phyloP scores from a whole-genome alignment of 2,888 invertebrate genomes.

The Mythimna ferrago region DNA sequence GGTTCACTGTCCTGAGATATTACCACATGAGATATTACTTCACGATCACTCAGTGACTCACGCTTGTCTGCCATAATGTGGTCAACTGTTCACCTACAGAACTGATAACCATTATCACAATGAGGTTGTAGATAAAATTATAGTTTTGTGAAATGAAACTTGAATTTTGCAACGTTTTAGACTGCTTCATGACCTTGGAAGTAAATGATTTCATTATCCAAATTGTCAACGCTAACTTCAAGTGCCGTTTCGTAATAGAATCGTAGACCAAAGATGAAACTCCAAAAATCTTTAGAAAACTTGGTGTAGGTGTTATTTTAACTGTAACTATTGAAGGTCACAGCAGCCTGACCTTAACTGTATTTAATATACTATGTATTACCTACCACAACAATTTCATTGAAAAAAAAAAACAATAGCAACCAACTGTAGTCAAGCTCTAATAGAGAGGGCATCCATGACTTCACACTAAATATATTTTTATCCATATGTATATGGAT shows the following conservation, averaged over 20 bases:
- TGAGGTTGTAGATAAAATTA: constrained; percentile 17
- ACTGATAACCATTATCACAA: constrained; percentile 38
- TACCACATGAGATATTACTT: constrained; percentile 31
- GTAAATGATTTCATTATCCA: not conserved
- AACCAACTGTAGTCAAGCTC: not conserved
- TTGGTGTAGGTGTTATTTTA: not conserved
- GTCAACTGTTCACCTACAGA: constrained; percentile 28
- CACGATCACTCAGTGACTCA: constrained; percentile 46
- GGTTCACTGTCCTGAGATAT: constrained; percentile 48
- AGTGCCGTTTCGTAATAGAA: not conserved
- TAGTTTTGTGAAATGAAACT: not conserved
- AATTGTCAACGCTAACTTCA: not conserved
- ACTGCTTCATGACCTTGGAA: not conserved
- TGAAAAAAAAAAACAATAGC: not conserved
- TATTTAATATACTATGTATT: not conserved
- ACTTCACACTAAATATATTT: not conserved
- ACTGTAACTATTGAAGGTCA: too few species aligned
- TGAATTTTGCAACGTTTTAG: not conserved
- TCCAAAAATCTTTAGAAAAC: not conserved
- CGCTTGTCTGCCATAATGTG: constrained; percentile 27
- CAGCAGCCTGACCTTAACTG: not conserved
- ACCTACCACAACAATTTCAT: not conserved
- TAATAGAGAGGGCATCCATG: not conserved
- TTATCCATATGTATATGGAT: not conserved
- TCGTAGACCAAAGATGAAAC: not conserved